phyloP scores from a whole-genome alignment of 2,888 invertebrate species.

The Chorisops tibialis region DNA sequence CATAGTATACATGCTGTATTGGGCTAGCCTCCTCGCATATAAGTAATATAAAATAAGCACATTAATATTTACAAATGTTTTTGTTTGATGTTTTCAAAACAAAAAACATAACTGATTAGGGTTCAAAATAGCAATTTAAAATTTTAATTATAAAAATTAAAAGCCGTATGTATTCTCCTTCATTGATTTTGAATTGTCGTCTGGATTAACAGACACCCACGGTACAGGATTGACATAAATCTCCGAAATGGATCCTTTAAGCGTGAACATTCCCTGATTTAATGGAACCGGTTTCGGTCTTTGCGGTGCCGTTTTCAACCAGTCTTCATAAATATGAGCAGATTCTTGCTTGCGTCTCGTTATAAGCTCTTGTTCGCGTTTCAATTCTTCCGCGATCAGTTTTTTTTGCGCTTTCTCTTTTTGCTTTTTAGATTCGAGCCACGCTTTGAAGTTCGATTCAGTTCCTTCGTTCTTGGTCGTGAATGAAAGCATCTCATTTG shows the following conservation, averaged over 20 bases:
- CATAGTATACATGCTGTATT: too few species aligned
- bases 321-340: slow-evolving; percentile 42
- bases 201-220: slow-evolving; percentile 37
- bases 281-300: slow-evolving; percentile 51
- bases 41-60: slow-evolving; percentile 6
- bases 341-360: slow-evolving; percentile 36
- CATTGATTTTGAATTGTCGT: slow-evolving; percentile 11
- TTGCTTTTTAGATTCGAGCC: slow-evolving; percentile 40
- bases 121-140: background rate
- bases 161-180: background rate
- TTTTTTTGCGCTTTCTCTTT: slow-evolving; percentile 38
- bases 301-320: slow-evolving; percentile 43
- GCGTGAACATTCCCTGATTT: slow-evolving; percentile 46
- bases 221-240: slow-evolving; percentile 46
- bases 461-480: background rate
- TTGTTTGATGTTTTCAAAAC: background rate
- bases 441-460: slow-evolving; percentile 36
- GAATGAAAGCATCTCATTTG: background rate
- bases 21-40: background rate
- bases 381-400: slow-evolving; percentile 30
- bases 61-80: background rate
- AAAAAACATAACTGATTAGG: background rate
- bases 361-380: slow-evolving; percentile 30
- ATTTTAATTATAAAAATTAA: background rate
- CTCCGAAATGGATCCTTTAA: slow-evolving; percentile 46